Conservation (phyloP, 2,888 invertebrate species). For the Chirona hameri region DNA sequence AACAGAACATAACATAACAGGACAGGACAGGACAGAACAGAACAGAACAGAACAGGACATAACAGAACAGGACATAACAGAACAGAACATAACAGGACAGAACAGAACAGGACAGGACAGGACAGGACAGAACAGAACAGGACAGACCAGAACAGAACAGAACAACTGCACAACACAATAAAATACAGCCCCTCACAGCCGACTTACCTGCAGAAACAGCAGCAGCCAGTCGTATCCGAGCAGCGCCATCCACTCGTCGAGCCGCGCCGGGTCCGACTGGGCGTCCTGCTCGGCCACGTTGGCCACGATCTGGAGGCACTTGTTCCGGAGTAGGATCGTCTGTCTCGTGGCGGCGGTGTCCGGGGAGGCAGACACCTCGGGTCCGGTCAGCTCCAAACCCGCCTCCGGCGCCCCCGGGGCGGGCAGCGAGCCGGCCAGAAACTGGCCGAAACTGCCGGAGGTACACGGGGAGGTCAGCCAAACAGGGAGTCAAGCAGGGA, state of each 20-base stretch:
- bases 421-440: constrained; percentile 85
- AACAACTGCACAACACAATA: too few relatives aligned
- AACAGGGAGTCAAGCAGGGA: neutral
- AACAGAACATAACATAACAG: too few relatives aligned
- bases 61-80: too few relatives aligned
- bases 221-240: constrained; percentile 96
- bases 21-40: too few relatives aligned
- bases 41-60: too few relatives aligned
- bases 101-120: too few relatives aligned
- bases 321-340: constrained; percentile 74
- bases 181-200: neutral
- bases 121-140: too few relatives aligned
- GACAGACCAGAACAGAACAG: too few relatives aligned
- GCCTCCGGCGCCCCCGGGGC: constrained; percentile 45
- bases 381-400: constrained; percentile 40
- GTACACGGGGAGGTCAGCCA: neutral
- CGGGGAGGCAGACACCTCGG: constrained; percentile 35
- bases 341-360: constrained; percentile 49
- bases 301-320: constrained; percentile 68
- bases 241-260: constrained; percentile 28
- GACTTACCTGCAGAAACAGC: constrained; percentile 70
- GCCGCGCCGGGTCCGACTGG: neutral
- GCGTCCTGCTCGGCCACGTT: constrained; percentile 11
- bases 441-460: constrained; percentile 75
- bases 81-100: too few relatives aligned